Evolutionary conservation across 64 coral and sea anemone species (phyloP).

Genomic region (Montipora cactus): DNA sequence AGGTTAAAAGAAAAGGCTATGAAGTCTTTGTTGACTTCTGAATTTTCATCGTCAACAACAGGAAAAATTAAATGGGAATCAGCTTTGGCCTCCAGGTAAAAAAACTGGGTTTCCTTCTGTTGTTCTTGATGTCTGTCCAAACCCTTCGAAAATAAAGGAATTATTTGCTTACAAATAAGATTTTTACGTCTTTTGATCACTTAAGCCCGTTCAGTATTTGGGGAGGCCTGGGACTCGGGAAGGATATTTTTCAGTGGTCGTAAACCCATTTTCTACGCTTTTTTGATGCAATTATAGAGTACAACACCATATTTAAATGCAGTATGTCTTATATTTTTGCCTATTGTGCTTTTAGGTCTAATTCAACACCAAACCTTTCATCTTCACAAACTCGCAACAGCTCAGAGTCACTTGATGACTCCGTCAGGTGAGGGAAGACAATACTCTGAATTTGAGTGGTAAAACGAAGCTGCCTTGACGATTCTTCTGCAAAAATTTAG

Average conservation of each 20-base stretch:
- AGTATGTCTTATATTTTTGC: background rate
- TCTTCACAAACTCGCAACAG: conserved; percentile 40
- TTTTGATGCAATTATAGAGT: no score
- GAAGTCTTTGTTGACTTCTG: background rate
- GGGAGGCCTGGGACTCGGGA: no score
- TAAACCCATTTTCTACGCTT: no score
- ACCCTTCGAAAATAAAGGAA: no score
- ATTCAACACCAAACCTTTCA: conserved; percentile 90
- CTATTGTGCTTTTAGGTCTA: conserved; percentile 39
- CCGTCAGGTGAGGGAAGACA: conserved; percentile 13
- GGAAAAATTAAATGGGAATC: background rate
- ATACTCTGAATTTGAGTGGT: background rate
- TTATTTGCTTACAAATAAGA: no score
- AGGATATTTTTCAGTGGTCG: no score
- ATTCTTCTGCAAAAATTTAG: no score
- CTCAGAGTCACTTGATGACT: conserved; percentile 11
- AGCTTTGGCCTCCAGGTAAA: conserved; percentile 2
- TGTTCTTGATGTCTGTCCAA: no score
- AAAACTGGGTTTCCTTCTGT: background rate
- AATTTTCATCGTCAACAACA: background rate
- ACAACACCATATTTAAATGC: no score
- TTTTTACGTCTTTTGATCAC: no score
- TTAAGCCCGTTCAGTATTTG: no score
- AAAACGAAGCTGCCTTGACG: no score
- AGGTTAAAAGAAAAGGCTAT: conserved; percentile 24